Evolutionary conservation across 1,140 invertebrate species (phyloP).

Genomic region (Bombus polaris): DNA sequence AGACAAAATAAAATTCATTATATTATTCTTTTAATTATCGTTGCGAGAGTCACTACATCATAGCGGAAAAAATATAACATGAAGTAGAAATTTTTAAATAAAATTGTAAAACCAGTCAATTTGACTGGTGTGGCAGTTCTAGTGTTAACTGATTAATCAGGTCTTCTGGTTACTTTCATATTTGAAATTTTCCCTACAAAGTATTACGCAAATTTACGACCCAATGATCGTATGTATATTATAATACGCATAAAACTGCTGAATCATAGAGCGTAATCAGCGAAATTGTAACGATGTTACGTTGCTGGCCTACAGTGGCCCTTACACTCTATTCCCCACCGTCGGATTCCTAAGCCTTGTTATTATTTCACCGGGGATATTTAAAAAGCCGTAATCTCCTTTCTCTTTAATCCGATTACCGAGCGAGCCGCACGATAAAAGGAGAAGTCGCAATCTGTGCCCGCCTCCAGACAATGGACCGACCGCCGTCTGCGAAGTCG

Average conservation of each 20-base stretch:
- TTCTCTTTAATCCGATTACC: slow-evolving; percentile 50
- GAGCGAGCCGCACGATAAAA: slow-evolving; percentile 44
- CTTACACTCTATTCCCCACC: background rate
- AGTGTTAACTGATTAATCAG: no score
- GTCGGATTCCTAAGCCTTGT: slow-evolving; percentile 43
- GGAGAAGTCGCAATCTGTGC: slow-evolving; percentile 48
- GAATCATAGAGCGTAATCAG: background rate
- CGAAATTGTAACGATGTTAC: background rate
- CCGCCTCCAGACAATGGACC: slow-evolving; percentile 42
- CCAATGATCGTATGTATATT: no score
- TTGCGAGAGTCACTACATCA: no score
- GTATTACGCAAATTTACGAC: no score
- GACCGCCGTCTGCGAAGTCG: slow-evolving; percentile 25
- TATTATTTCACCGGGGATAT: slow-evolving; percentile 55
- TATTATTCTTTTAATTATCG: no score
- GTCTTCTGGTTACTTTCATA: no score
- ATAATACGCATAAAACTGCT: background rate
- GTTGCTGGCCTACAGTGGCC: background rate
- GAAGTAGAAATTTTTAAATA: no score
- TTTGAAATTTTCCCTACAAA: no score
- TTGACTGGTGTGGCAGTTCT: no score
- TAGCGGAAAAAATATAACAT: no score
- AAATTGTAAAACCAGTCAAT: no score
- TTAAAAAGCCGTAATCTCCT: slow-evolving; percentile 54
- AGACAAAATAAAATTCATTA: no score